Percentiles rank a stretch among this genome's conserved stretches.
These are phyloP conservation scores for Haliaeetus leucogaster DNA, from an alignment of 2,113 vertebrate species.

Conservation along the genomic window DNA sequence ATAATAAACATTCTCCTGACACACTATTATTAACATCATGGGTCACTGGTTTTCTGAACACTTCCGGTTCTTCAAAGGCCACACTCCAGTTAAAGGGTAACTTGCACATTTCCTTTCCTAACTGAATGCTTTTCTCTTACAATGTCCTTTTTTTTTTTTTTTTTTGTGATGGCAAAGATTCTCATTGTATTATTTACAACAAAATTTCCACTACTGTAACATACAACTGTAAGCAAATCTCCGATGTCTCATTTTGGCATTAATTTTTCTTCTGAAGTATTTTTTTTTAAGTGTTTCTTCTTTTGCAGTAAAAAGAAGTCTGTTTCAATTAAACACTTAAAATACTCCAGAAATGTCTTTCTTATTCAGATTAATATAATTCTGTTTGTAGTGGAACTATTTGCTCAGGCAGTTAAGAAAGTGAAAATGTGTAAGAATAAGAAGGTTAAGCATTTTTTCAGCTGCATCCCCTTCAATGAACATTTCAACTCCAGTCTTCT, in stretches of 20 bases:
- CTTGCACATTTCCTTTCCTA: slow-evolving; percentile 50
- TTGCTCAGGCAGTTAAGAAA: background rate
- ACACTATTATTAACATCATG: background rate
- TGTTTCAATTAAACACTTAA: background rate
- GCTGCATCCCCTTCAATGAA: background rate
- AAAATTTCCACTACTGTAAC: background rate
- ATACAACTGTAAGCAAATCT: background rate
- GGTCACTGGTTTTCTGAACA: slow-evolving; percentile 59
- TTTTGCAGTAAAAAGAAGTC: background rate
- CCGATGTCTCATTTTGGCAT: background rate
- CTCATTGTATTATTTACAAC: background rate
- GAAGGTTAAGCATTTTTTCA: background rate
- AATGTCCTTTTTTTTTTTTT: slow-evolving; percentile 24
- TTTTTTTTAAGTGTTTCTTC: background rate
- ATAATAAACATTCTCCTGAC: slow-evolving; percentile 18
- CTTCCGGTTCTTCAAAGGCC: slow-evolving; percentile 36
- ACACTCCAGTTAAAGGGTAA: slow-evolving; percentile 69
- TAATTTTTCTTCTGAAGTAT: background rate
- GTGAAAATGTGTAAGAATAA: background rate
- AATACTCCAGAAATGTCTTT: background rate
- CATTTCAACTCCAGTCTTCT: background rate
- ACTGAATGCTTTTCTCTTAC: slow-evolving; percentile 29
- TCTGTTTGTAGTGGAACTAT: background rate
- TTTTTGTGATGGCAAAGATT: background rate
- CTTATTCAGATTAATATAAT: background rate